Conservation (phyloP, 92 coral and sea anemone species). For the Parazoanthus darwini region DNA sequence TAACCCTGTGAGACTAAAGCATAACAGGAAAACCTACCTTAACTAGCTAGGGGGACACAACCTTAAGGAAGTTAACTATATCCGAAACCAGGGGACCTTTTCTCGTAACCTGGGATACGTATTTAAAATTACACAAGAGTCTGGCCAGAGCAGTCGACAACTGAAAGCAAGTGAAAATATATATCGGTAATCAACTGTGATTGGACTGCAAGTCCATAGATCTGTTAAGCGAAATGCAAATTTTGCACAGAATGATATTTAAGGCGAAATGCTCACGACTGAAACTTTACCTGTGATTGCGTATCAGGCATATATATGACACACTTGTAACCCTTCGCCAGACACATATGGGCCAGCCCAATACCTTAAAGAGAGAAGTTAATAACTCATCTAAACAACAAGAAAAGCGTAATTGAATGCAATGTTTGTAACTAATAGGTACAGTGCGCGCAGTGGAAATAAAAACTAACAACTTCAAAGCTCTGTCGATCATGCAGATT, state of each 20-base stretch:
- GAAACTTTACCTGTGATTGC: conserved; percentile 82
- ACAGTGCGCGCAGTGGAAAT: not conserved
- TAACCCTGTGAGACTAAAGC: no score
- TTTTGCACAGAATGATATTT: not conserved
- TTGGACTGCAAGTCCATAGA: no score
- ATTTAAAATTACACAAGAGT: no score
- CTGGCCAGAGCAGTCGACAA: no score
- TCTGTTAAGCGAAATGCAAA: not conserved
- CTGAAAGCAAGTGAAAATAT: no score
- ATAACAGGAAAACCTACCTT: no score
- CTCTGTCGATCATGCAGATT: not conserved
- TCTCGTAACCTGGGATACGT: no score
- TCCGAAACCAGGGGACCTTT: no score
- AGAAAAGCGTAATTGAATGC: not conserved
- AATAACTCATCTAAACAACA: not conserved
- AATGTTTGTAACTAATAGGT: not conserved
- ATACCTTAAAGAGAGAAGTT: conserved; percentile 62
- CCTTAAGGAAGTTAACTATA: no score
- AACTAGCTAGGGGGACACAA: no score
- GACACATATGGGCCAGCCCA: conserved; percentile 96
- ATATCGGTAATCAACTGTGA: no score
- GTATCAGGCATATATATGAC: conserved; percentile 96
- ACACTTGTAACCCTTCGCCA: conserved; percentile 95
- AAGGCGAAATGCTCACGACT: not conserved
- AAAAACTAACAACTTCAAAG: not conserved